Evolutionary conservation across 2,888 invertebrate species (phyloP), one percentile per base, ranked within the genome.

Genomic region (Scaptomyza caliginosa): DNA sequence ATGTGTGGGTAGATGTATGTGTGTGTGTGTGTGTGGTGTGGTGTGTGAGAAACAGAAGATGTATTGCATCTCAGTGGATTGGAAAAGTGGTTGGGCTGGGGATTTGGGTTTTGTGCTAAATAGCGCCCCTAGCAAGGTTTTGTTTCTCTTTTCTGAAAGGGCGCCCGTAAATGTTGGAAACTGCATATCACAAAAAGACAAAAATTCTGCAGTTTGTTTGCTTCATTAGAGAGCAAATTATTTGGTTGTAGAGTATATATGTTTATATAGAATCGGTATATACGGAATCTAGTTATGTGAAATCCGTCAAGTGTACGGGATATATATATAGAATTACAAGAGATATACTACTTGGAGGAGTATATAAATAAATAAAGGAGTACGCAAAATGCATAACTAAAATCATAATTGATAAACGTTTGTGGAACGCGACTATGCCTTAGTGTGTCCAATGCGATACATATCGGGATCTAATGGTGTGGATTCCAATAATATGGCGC

Each of bases 371-470:
- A 65, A 65, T 36, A 19, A 30, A 60, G 49, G 58, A 74, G 67
- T 67, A 52, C 57, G 55, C 76, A 84, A 84, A 83, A 75, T 80
- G 81, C 78, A 77, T 69, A 65, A 11, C 21, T 52, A 57, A 57
- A 46, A 26, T 54, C 5, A 54, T 52, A 48, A 46, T 46, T 51
- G 39, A 45, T 46, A 30, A 19, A 24, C 17, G 51, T 62, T 17
- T 65, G 54, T 95, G 72, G 67, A 82, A 85, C 69, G 65, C 46
- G 57, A 68, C 58, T 69, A 58, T 95, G 98, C 98, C 96, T 99
- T 99, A 77, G 98, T 99, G 92, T 97, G 96, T 92, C 99, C 99
- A 92, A 98, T 95, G 93, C 98, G 95, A 94, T 97, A 99, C 92
- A 95, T 95, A 92, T 98, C 98, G 77, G 96, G 94, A 93, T 97